phyloP scores from a whole-genome alignment of 2,888 invertebrate genomes.

The Caenorhabditis sinica region DNA sequence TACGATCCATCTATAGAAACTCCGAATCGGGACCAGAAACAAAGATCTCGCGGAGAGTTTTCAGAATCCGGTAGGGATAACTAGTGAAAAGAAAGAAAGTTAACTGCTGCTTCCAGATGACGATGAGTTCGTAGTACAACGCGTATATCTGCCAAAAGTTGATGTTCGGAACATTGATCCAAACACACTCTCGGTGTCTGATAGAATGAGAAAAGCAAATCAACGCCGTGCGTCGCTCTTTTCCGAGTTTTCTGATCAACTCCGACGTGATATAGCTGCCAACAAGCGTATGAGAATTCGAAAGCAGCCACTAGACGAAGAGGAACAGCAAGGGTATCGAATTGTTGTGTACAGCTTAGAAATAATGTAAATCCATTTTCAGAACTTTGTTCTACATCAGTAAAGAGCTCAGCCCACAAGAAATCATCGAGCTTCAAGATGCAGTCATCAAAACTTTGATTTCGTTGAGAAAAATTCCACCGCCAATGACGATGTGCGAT shows the following conservation, averaged over 20 bases:
- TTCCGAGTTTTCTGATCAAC: conserved; percentile 55
- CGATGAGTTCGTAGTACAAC: conserved; percentile 45
- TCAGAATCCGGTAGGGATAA: conserved; percentile 46
- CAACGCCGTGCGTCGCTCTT: conserved; percentile 44
- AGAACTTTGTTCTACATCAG: conserved; percentile 61
- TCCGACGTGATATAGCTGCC: conserved; percentile 57
- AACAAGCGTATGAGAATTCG: conserved; percentile 40
- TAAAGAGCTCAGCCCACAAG: conserved; percentile 59
- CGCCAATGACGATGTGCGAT: conserved; percentile 57
- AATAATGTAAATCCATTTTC: background rate
- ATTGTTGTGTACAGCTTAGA: no score
- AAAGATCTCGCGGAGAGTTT: conserved; percentile 22
- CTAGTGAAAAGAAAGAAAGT: background rate
- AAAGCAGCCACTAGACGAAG: conserved; percentile 35
- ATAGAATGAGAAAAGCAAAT: conserved; percentile 53
- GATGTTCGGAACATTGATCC: conserved; percentile 6
- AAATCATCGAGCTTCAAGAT: conserved; percentile 61
- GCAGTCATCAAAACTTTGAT: conserved; percentile 54
- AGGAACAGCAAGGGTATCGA: conserved; percentile 50
- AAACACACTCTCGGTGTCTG: conserved; percentile 20
- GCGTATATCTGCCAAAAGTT: conserved; percentile 44
- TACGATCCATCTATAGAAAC: conserved; percentile 11
- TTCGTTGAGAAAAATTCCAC: conserved; percentile 54
- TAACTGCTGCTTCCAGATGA: conserved; percentile 3
- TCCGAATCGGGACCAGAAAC: background rate